phyloP scores from a whole-genome alignment of 2,888 invertebrate genomes.

The Rhopalosiphum nymphaeae region DNA sequence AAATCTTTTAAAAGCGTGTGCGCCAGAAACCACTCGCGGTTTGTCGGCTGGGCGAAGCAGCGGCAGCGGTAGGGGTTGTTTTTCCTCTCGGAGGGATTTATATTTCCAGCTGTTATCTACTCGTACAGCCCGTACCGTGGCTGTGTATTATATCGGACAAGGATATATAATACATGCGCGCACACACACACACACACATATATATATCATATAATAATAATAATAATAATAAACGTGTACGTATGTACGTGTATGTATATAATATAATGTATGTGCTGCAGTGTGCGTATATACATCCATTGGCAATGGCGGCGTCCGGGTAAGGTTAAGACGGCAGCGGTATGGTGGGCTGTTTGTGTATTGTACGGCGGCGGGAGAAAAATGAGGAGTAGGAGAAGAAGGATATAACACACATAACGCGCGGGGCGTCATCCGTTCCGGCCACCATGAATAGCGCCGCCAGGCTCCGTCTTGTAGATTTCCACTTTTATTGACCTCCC shows the following conservation, averaged over 20 bases:
- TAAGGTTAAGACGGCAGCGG: conserved; percentile 19
- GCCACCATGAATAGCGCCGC: conserved; percentile 57
- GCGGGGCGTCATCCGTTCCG: conserved; percentile 57
- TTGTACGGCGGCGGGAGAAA: background rate
- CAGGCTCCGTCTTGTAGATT: conserved; percentile 64
- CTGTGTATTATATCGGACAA: conserved; percentile 55
- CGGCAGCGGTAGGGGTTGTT: background rate
- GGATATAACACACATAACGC: conserved; percentile 35
- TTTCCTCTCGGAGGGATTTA: conserved; percentile 51
- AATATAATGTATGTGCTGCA: background rate
- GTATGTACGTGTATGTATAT: background rate
- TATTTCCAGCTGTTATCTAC: conserved; percentile 65
- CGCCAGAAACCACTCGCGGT: background rate
- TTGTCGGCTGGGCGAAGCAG: background rate
- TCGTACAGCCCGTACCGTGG: conserved; percentile 50
- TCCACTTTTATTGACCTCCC: conserved; percentile 64
- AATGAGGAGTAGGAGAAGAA: background rate
- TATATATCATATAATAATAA: background rate
- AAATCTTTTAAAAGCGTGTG: conserved; percentile 52
- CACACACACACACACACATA: background rate
- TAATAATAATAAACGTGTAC: conserved; percentile 11
- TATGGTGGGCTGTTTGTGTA: background rate
- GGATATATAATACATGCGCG: conserved; percentile 42
- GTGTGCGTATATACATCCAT: background rate
- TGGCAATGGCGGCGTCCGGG: conserved; percentile 41